Conservation (phyloP, 2,797 vertebrate genomes). For the Megaceryle alcyon region DNA sequence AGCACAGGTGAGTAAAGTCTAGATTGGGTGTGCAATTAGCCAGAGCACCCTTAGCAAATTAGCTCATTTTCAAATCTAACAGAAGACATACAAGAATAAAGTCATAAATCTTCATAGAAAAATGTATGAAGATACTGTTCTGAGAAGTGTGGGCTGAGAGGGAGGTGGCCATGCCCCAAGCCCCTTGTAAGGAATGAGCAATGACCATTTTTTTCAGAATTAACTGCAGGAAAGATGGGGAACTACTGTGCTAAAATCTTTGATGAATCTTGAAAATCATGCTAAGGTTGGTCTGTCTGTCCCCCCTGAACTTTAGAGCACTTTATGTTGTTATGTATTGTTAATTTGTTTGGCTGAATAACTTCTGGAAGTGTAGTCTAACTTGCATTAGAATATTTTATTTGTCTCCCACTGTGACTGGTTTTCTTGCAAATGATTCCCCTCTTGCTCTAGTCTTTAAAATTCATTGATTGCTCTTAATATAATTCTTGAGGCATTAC, state of each 20-base stretch:
- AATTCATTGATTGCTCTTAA: background rate
- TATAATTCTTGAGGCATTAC: background rate
- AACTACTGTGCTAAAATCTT: background rate
- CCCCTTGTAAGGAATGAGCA: background rate
- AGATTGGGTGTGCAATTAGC: background rate
- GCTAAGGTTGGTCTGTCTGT: background rate
- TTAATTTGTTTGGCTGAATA: background rate
- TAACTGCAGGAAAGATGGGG: background rate
- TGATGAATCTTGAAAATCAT: background rate
- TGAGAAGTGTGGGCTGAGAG: background rate
- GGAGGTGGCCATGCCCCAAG: background rate
- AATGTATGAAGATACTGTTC: accelerated
- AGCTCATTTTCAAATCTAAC: background rate
- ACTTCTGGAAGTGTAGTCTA: background rate
- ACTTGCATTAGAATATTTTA: background rate
- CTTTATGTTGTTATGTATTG: background rate
- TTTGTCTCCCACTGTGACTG: background rate
- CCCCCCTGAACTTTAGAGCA: background rate
- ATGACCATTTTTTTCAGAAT: background rate
- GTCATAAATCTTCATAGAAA: background rate
- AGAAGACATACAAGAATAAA: background rate
- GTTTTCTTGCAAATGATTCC: background rate
- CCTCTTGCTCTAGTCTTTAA: background rate
- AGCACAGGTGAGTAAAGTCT: background rate
- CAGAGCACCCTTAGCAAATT: background rate